A percentile compares a stretch with the other conserved stretches of the same genome.
Evolutionary conservation across 1,140 invertebrate species (phyloP).

Genomic region (Holotrichia oblita): DNA sequence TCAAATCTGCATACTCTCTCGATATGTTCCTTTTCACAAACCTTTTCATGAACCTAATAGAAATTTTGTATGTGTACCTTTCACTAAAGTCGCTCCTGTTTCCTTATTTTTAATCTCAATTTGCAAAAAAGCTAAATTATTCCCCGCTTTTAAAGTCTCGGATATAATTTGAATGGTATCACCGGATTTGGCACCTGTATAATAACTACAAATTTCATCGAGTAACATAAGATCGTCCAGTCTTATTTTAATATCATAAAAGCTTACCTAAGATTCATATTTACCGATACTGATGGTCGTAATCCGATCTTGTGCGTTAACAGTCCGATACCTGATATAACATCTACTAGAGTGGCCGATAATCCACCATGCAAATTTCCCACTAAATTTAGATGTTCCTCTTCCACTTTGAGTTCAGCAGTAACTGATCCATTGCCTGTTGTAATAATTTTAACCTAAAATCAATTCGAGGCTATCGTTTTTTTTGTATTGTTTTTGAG

Average conservation of each 20-base stretch:
- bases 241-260: background rate
- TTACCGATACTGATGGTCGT: conserved; percentile 74
- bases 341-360: conserved; percentile 83
- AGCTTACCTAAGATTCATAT: conserved; percentile 12
- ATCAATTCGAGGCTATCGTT: background rate
- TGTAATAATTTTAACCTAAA: conserved; percentile 69
- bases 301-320: conserved; percentile 66
- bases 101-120: conserved; percentile 80
- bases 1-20: too few species aligned
- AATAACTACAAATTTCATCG: conserved; percentile 65
- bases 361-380: conserved; percentile 87
- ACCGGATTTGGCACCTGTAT: conserved; percentile 78
- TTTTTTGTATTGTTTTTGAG: background rate
- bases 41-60: conserved; percentile 36
- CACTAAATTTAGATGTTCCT: conserved; percentile 79
- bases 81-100: conserved; percentile 76
- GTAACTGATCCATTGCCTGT: conserved; percentile 73
- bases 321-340: conserved; percentile 82
- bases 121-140: conserved; percentile 81
- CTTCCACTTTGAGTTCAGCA: conserved; percentile 79
- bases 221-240: background rate
- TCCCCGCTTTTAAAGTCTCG: conserved; percentile 79
- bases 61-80: conserved; percentile 83
- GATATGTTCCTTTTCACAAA: background rate
- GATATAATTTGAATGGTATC: conserved; percentile 85